Conservation (phyloP, 2,888 invertebrate genomes). For the Bimastos eiseni region DNA sequence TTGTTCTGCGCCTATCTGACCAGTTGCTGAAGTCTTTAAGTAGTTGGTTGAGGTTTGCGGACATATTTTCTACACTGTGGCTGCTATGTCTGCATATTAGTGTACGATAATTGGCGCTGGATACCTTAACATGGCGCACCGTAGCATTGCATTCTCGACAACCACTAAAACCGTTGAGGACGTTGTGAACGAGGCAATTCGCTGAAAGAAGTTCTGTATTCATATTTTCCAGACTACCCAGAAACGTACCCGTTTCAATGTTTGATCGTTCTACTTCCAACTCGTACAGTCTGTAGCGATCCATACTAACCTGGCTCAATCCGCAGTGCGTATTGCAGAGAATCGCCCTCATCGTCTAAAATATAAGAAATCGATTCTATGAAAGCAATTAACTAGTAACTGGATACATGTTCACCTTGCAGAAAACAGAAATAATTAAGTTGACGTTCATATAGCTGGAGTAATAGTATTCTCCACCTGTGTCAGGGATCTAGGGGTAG, state of each 20-base stretch:
- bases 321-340: neutral
- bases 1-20: neutral
- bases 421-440: neutral
- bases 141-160: neutral
- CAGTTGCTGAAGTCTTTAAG: neutral
- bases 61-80: neutral
- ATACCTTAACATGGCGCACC: neutral
- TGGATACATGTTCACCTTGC: neutral
- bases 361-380: neutral
- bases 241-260: neutral
- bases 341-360: neutral
- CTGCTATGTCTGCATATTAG: too few relatives aligned
- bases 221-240: neutral
- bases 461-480: neutral
- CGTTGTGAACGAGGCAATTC: neutral
- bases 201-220: neutral
- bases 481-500: too few relatives aligned
- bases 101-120: too few relatives aligned
- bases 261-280: neutral
- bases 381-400: neutral
- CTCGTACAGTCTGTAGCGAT: neutral
- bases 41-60: neutral
- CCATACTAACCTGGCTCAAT: neutral
- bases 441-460: neutral
- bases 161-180: neutral